Base-by-base conservation (phyloP, 2,113 vertebrate genomes). In the Lamprotornis superbus region DNA sequence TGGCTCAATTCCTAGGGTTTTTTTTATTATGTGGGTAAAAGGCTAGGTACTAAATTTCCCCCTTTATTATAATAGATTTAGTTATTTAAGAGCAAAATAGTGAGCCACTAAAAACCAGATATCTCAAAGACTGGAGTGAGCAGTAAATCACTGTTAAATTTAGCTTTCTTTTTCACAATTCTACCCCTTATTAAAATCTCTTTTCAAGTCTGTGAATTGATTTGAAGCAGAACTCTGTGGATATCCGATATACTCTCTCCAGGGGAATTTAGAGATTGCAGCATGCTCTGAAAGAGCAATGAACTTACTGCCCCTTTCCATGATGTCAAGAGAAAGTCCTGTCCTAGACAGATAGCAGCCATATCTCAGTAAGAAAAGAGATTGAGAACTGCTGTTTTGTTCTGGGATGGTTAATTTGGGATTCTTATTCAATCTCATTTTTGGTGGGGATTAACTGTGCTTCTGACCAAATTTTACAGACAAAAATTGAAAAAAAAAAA, bases 141-240 rank as follows among this genome's bases (percentile, higher is more conserved):
- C 42, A 85, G 56, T 52, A 71, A 89, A 87, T 86, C 89, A 39
- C 23, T 50, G 27, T 61, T 39, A 91, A 93, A 93, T 82, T 78
- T 39, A 91, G 39, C 33, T 88, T 89, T 42, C 31, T 79, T 83
- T 93, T 82, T 53, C 63, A 86, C 60, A 71, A 25, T 75, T 85
- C 35, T 64, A 60, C 9, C 30, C 60, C 35, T 89, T 92, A 82
- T 89, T 69, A 90, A 93, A 94, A 94, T 73, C 15, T 84, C 53
- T 75, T 89, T 76, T 82, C 67, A 89, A 53, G 63, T 50, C 42
- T 79, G 49, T 74, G 63, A 86, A 90, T 64, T 91, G 28, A 93
- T 95, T 92, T 91, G 88, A 94, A 96, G 77, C 61, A 93, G 60
- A 91, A 49, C 42, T 86, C 61, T 82, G 33, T 42, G 55, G 46